Percentiles rank a stretch among this genome's conserved stretches.
phyloP scores from a whole-genome alignment of 1,140 invertebrate species.

The Catajapyx aquilonaris region DNA sequence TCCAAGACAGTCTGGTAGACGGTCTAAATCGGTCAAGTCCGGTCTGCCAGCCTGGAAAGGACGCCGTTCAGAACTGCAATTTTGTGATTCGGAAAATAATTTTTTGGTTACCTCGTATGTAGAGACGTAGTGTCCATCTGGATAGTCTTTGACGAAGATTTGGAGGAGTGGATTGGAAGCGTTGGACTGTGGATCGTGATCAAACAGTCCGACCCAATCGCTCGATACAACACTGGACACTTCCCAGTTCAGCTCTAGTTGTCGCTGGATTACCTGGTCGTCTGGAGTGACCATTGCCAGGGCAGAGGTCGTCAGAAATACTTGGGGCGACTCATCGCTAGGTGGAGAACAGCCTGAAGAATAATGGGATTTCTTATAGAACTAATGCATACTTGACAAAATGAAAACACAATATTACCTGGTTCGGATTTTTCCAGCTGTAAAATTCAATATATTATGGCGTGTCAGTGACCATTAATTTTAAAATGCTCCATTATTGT shows the following conservation, averaged over 20 bases:
- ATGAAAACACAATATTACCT: too few species aligned
- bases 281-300: conserved; percentile 2
- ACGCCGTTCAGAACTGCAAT: too few species aligned
- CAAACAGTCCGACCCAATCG: conserved; percentile 18
- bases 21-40: conserved; percentile 10
- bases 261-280: conserved; percentile 6
- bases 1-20: conserved; percentile 16
- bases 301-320: conserved; percentile 8
- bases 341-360: conserved; percentile 1
- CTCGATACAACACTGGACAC: conserved; percentile 7
- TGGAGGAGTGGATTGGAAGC: conserved; percentile 10
- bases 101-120: too few species aligned
- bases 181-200: conserved; percentile 13
- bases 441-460: too few species aligned
- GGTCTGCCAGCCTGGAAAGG: not conserved
- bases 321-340: conserved; percentile 3
- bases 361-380: too few species aligned
- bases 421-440: too few species aligned
- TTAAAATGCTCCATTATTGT: too few species aligned
- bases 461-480: too few species aligned
- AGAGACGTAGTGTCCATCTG: too few species aligned
- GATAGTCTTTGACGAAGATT: too few species aligned
- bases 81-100: too few species aligned
- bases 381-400: too few species aligned
- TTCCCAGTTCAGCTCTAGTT: conserved; percentile 15